Evolutionary conservation across 2,113 vertebrate species (phyloP), one percentile per base, ranked within the genome.

Genomic region (Oophaga pumilio): DNA sequence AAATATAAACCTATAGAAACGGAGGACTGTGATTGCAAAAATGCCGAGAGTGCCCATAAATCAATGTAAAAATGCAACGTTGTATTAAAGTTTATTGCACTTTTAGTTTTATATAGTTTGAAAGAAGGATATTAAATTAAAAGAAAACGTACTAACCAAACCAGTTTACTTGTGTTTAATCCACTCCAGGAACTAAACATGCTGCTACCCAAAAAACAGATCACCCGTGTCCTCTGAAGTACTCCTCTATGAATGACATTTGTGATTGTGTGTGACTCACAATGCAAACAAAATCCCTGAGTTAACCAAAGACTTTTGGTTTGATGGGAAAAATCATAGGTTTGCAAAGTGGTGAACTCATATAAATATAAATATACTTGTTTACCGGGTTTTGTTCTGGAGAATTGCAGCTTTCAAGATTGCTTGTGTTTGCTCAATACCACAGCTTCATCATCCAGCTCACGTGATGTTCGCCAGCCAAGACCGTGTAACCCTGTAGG

Each of bases 271-370:
- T 74, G 33, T 77, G n/a, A 53, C 50, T 53, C 50, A 77, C 50
- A 77, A 26, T 24, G 24, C 76, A 24, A 53, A 50, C 76, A 53
- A 77, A 77, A 77, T 77, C 76, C 76, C 50, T 77, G 20, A 24
- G 76, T 43, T 53, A 53, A 77, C 50, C 50, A 53, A 77, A 77
- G 50, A 24, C 76, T 52, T 56, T 56, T 77, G 49, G 50, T 77
- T 77, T 77, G 5, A 56, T 56, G 50, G 76, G 71, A 77, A 22
- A 77, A 77, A 77, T 77, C 76, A 77, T 77, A 77, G 76, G 76
- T 77, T 77, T 77, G 49, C n/a, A 77, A 77, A 52, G 13, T 77
- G 50, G 50, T 77, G 49, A 77, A 52, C 76, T 77, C 49, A 13
- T 76, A 56, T 56, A 77, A 77, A 53, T 77, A 53, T n/a, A 77